These are phyloP conservation scores for Melanchra persicariae DNA, from an alignment of 2,888 invertebrate genomes.

Conservation along the genomic window DNA sequence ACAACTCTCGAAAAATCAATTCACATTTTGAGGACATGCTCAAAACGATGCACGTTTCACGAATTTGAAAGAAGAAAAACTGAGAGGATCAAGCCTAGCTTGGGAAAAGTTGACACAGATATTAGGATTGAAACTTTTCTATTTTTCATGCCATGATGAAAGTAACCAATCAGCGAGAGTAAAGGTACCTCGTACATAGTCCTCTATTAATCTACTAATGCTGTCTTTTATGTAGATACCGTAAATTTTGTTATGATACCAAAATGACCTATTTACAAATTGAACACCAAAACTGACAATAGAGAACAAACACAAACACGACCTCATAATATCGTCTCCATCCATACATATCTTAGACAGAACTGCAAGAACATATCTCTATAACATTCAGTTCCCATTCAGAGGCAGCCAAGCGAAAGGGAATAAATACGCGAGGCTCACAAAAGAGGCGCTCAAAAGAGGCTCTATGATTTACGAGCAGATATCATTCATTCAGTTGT, in stretches of 20 bases:
- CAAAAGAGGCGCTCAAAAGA: constrained; percentile 71
- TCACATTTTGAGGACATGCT: not conserved
- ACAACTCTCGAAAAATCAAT: not conserved
- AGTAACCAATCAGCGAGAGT: constrained; percentile 1
- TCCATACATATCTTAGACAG: constrained; percentile 39
- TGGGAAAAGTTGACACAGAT: not conserved
- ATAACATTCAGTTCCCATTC: constrained; percentile 71
- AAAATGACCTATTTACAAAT: constrained; percentile 43
- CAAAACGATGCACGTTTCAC: not conserved
- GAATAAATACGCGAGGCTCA: constrained; percentile 70
- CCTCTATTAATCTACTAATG: constrained; percentile 3
- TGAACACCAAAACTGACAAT: constrained; percentile 26
- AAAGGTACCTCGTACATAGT: not conserved
- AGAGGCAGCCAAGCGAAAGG: constrained; percentile 67
- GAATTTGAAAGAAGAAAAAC: constrained; percentile 1
- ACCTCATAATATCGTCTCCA: constrained; percentile 31
- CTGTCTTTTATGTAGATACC: not conserved
- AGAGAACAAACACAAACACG: constrained; percentile 29
- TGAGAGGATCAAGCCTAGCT: not conserved
- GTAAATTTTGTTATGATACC: not conserved
- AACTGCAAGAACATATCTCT: constrained; percentile 66
- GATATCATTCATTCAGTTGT: constrained; percentile 72
- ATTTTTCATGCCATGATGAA: not conserved
- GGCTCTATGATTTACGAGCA: constrained; percentile 78
- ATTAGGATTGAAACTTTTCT: not conserved